Conservation (phyloP, 2,888 invertebrate genomes). For the Neoscelio sp. region DNA sequence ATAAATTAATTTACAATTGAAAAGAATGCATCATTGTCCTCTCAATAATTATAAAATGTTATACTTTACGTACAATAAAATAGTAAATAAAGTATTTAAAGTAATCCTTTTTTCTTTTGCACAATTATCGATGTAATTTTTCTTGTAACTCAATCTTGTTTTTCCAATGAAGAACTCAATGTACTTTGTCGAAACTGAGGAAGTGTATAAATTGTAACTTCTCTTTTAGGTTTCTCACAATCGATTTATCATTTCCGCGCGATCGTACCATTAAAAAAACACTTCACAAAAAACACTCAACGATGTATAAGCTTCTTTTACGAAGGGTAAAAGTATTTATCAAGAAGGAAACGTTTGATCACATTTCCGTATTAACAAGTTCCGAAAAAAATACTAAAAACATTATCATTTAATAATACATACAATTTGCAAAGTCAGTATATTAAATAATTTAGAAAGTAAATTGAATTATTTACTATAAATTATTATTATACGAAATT, state of each 20-base stretch:
- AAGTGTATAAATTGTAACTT: slow-evolving; percentile 48
- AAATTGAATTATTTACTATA: no score
- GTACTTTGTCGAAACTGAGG: slow-evolving; percentile 35
- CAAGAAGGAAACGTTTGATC: no score
- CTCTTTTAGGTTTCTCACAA: slow-evolving; percentile 30
- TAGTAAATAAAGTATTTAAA: slow-evolving; percentile 10
- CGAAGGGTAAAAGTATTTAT: no score
- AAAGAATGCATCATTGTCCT: no score
- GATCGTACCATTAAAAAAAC: slow-evolving; percentile 1
- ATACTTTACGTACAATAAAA: slow-evolving; percentile 13
- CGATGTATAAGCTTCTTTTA: slow-evolving; percentile 4
- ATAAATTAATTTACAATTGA: no score
- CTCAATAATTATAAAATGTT: no score
- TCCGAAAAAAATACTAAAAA: no score
- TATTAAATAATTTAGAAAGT: no score
- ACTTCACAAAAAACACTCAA: background rate
- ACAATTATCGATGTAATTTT: slow-evolving; percentile 38
- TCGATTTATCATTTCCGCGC: slow-evolving; percentile 39
- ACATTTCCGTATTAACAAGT: no score
- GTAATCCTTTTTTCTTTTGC: slow-evolving; percentile 12
- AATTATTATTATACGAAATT: no score
- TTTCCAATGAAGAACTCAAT: slow-evolving; percentile 31
- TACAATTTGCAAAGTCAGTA: no score
- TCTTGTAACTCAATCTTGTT: slow-evolving; percentile 32
- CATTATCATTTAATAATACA: no score